Conservation (phyloP, 2,113 vertebrate genomes). For the Notarius lentiginosus region DNA sequence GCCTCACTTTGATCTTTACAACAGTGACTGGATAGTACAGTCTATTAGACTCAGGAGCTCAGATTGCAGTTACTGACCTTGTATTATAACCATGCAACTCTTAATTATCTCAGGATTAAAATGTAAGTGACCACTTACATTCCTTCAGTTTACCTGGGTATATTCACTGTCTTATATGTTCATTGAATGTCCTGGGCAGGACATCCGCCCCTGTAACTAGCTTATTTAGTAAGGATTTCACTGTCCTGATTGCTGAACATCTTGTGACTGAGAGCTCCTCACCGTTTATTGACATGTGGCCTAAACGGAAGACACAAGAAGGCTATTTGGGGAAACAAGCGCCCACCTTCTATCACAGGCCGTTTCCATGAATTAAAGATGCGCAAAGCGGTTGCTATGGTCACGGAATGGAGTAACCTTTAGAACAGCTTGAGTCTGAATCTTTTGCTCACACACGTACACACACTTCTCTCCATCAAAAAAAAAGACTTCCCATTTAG, state of each 20-base stretch:
- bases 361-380: conserved; percentile 37
- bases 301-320: neutral
- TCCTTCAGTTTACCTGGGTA: no score
- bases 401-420: conserved; percentile 45
- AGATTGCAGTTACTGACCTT: no score
- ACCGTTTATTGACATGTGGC: neutral
- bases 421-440: conserved; percentile 31
- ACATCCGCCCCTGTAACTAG: no score
- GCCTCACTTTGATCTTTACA: no score
- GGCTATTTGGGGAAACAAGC: neutral
- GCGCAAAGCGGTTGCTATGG: conserved; percentile 48
- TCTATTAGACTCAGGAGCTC: no score
- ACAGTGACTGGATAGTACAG: no score
- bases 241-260: neutral
- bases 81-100: no score
- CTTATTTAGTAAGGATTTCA: neutral
- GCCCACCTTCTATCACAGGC: neutral
- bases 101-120: no score
- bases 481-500: neutral
- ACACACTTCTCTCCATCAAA: neutral
- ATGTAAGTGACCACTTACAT: no score
- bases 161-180: no score
- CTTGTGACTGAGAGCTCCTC: neutral
- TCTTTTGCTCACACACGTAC: neutral
- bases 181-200: no score